Conservation (phyloP, 2,797 vertebrate species). For the Mus minutoides region DNA sequence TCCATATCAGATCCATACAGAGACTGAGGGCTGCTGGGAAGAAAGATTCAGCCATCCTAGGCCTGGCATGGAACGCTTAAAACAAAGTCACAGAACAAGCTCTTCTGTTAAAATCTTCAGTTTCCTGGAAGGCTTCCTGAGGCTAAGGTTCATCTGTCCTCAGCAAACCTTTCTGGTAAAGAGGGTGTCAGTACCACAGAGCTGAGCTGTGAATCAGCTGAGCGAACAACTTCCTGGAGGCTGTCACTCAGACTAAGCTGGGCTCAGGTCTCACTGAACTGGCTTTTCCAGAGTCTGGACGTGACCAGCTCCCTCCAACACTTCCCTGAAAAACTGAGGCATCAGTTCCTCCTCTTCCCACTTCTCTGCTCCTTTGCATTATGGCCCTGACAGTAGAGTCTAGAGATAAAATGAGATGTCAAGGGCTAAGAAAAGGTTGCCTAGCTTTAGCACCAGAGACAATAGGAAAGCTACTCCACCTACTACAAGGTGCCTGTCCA, state of each 20-base stretch:
- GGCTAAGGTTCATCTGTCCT: background rate
- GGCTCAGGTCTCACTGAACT: background rate
- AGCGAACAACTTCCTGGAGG: conserved; percentile 60
- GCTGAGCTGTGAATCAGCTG: conserved; percentile 44
- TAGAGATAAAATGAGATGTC: background rate
- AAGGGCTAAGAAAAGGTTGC: background rate
- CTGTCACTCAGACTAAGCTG: background rate
- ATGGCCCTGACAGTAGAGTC: background rate
- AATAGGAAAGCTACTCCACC: background rate
- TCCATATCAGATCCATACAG: background rate
- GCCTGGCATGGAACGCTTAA: background rate
- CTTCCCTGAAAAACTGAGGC: conserved; percentile 4
- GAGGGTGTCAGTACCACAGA: conserved; percentile 47
- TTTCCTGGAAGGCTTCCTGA: conserved; percentile 62
- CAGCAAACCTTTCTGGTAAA: conserved; percentile 48
- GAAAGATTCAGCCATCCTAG: background rate
- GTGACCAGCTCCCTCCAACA: background rate
- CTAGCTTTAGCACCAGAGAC: background rate
- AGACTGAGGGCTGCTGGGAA: background rate
- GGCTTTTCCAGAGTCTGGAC: conserved; percentile 58
- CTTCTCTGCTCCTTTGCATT: background rate
- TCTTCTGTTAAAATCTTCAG: conserved; percentile 37
- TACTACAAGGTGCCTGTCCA: background rate
- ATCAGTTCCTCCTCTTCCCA: background rate
- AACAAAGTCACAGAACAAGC: background rate